Base-by-base conservation (phyloP, 1,140 invertebrate species). In the Popillia japonica region DNA sequence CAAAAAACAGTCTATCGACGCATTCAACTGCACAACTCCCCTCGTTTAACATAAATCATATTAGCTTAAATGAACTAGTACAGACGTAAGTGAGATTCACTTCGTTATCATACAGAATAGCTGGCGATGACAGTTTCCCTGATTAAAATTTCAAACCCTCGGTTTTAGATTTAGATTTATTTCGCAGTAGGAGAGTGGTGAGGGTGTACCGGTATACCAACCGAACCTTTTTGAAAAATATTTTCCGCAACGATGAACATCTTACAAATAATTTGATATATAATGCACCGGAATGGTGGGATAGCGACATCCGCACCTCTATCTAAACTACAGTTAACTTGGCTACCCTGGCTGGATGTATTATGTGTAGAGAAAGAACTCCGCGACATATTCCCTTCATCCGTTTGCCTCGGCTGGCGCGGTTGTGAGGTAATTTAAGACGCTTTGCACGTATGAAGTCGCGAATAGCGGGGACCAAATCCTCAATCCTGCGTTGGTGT, bases 101-200 rank as follows among this genome's bases (percentile, higher is more conserved):
- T 40, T 0, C 72, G 72, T 40, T 73, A 73, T 73, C 27, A 73
- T 40, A 73, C 72, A 40, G 40, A 73, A 41, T 73, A 73, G 7
- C 72, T 73, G 72, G 72, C 17, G 72, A 73, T 73, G 72, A 40
- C 72, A 73, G 72, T 73, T 73, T 7, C 27, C 72, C 40, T 73
- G 72, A 73, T 73, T 73, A 73, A 73, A 73, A 73, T 73, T 73
- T 73, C 72, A 8, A 41, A 73, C 72, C 72, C 72, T 23, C 27
- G 27, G 27, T 17, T 73, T 73, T 73, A 73, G 72, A 68, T 68
- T 68, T 68, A 68, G 23, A 73, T 73, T 73, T 73, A 73, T 73
- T 40, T 73, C 14, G 27, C 72, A 4, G n/a, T 64, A 64, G 59
- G 59, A 20, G 6, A 6, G 22, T 23, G 44, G 44, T 48, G 44